Evolutionary conservation across 2,113 vertebrate genomes (phyloP), one percentile per base, ranked within the genome.

Genomic region (Limnothrissa miodon): DNA sequence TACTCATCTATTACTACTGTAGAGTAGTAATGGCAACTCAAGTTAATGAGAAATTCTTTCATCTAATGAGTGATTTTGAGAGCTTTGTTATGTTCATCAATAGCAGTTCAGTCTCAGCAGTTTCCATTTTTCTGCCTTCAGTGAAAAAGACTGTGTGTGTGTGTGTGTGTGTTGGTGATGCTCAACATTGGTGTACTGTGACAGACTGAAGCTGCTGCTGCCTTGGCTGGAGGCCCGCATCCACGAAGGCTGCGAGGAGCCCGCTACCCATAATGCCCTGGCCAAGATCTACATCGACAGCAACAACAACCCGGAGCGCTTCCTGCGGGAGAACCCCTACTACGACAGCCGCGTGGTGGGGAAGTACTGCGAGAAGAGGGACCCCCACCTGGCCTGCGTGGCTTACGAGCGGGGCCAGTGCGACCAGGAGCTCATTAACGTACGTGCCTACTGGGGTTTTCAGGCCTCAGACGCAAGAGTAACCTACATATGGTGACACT

Each of bases 271-370:
- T 88, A 99, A 99, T 79, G 98, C 98, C 0, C 89, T 99, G 90
- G 98, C 98, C 83, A 99, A 99, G 92, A 99, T 99, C 85, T 99
- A 99, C 94, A 99, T 99, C 0, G 98, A 99, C 90, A 99, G 98
- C 92, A 99, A 99, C 94, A 99, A 99, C 90, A 99, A 99, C 91
- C 98, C 98, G 0, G 98, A 99, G 87, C 95, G 98, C 21, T 99
- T 99, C 91, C 95, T 99, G 86, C 94, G 97, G 81, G 98, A 99
- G 93, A 99, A 99, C 80, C 97, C 98, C 5, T 99, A 92, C 83
- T 99, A 99, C 3, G 98, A 99, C 86, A 99, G 98, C 85, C 96
- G 98, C 0, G 98, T 99, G 86, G 98, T 99, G 90, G 98, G 98
- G 86, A 99, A 99, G 89, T 99, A 99, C 91, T 99, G 98, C 85